A percentile compares a stretch with the other conserved stretches of the same genome.
These are phyloP conservation scores for Bactericera cockerelli DNA, from an alignment of 1,140 invertebrate genomes.

Conservation along the genomic window DNA sequence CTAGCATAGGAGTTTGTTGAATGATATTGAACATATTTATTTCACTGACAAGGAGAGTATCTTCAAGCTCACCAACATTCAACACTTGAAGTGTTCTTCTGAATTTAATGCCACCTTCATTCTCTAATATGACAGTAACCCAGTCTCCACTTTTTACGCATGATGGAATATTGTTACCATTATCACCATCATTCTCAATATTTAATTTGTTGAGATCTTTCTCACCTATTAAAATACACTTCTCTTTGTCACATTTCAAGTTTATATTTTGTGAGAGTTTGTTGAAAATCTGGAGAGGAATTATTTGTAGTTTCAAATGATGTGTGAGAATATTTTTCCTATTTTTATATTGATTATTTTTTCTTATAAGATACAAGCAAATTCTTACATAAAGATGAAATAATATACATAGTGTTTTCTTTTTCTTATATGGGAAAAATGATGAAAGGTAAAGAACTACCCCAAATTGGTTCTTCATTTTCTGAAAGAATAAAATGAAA, in stretches of 20 bases:
- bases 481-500: too few relatives aligned
- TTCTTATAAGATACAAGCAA: too few relatives aligned
- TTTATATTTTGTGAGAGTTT: background rate
- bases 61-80: background rate
- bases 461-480: too few relatives aligned
- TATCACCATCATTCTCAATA: too few relatives aligned
- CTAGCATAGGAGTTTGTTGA: too few relatives aligned
- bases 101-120: background rate
- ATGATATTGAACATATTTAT: too few relatives aligned
- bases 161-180: too few relatives aligned
- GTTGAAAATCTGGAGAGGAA: background rate
- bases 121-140: background rate
- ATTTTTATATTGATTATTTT: too few relatives aligned
- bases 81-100: background rate
- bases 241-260: background rate
- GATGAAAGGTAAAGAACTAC: too few relatives aligned
- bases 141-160: conserved; percentile 7
- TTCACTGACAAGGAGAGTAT: background rate
- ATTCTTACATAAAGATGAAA: too few relatives aligned
- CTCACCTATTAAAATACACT: background rate
- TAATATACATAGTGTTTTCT: too few relatives aligned
- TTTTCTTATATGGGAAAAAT: too few relatives aligned
- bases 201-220: background rate
- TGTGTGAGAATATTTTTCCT: background rate
- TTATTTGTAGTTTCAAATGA: background rate